phyloP scores from a whole-genome alignment of 2,113 vertebrate genomes.

The Blennius ocellaris region DNA sequence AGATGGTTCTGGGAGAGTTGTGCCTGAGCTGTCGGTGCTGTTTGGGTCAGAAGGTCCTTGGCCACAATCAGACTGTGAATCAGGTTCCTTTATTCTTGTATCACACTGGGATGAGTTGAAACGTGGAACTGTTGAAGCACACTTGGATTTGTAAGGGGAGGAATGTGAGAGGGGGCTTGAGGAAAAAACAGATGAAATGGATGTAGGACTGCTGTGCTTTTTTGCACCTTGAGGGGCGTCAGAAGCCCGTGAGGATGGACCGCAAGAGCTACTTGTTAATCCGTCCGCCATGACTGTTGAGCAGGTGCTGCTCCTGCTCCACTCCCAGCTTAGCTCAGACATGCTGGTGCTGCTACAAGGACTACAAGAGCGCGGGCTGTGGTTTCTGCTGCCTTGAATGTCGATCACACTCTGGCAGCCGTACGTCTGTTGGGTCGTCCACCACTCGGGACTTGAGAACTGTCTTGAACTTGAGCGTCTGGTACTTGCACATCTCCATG shows the following conservation, averaged over 20 bases:
- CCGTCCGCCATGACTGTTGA: slow-evolving; percentile 50
- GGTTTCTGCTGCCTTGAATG: slow-evolving; percentile 38
- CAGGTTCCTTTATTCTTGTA: slow-evolving; percentile 24
- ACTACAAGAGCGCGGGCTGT: slow-evolving; percentile 74
- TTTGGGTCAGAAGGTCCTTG: background rate
- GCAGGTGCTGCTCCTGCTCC: slow-evolving; percentile 74
- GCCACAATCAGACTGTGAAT: slow-evolving; percentile 22
- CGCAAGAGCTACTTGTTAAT: slow-evolving; percentile 11
- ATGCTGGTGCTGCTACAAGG: slow-evolving; percentile 78
- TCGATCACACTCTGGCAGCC: slow-evolving; percentile 49
- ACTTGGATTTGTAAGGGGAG: slow-evolving; percentile 24
- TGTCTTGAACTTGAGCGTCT: slow-evolving; percentile 48
- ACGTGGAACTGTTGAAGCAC: background rate
- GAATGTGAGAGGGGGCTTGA: slow-evolving; percentile 27
- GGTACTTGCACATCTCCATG: slow-evolving; percentile 43
- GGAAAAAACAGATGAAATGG: slow-evolving; percentile 30
- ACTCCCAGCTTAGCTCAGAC: slow-evolving; percentile 81
- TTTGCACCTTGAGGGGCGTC: slow-evolving; percentile 33
- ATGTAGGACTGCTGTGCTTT: slow-evolving; percentile 34
- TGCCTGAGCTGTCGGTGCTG: slow-evolving; percentile 26
- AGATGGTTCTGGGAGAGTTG: slow-evolving; percentile 13
- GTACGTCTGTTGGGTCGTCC: slow-evolving; percentile 48
- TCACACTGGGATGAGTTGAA: slow-evolving; percentile 19
- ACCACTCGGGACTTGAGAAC: slow-evolving; percentile 70
- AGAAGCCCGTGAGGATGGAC: slow-evolving; percentile 5